Evolutionary conservation across 1,140 invertebrate genomes (phyloP).

Genomic region (Drosophila pallidifrons): DNA sequence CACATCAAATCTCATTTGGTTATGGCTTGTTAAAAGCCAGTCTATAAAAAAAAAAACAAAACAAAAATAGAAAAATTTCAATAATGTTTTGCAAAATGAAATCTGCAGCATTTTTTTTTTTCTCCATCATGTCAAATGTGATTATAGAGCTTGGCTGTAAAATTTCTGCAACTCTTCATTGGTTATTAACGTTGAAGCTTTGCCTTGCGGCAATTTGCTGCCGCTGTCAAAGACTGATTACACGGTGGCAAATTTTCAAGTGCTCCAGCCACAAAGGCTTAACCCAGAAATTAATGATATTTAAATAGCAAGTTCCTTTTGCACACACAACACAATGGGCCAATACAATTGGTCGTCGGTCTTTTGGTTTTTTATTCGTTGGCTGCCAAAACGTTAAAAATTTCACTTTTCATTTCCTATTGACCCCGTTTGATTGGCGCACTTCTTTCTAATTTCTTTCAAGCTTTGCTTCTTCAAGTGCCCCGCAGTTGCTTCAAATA

Average conservation of each 20-base stretch:
- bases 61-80: neutral
- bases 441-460: slow-evolving; percentile 74
- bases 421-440: slow-evolving; percentile 73
- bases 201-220: slow-evolving; percentile 21
- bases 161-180: slow-evolving; percentile 31
- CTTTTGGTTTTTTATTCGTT: neutral
- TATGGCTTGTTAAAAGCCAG: neutral
- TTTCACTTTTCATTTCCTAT: slow-evolving; percentile 83
- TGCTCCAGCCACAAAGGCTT: slow-evolving; percentile 72
- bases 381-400: slow-evolving; percentile 43
- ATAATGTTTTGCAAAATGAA: neutral
- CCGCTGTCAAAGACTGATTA: slow-evolving; percentile 75
- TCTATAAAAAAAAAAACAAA: neutral
- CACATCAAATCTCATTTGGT: neutral
- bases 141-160: slow-evolving; percentile 4
- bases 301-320: slow-evolving; percentile 83
- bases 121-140: slow-evolving; percentile 18
- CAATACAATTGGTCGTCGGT: slow-evolving; percentile 13
- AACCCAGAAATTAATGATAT: slow-evolving; percentile 82
- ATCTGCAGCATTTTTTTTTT: neutral
- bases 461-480: slow-evolving; percentile 38
- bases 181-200: slow-evolving; percentile 32
- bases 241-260: slow-evolving; percentile 81
- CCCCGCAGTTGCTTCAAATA: slow-evolving; percentile 45
- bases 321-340: slow-evolving; percentile 41